Percentiles rank a stretch among this genome's conserved stretches.
Evolutionary conservation across 2,797 vertebrate species (phyloP).

Genomic region (Pangasius djambal): DNA sequence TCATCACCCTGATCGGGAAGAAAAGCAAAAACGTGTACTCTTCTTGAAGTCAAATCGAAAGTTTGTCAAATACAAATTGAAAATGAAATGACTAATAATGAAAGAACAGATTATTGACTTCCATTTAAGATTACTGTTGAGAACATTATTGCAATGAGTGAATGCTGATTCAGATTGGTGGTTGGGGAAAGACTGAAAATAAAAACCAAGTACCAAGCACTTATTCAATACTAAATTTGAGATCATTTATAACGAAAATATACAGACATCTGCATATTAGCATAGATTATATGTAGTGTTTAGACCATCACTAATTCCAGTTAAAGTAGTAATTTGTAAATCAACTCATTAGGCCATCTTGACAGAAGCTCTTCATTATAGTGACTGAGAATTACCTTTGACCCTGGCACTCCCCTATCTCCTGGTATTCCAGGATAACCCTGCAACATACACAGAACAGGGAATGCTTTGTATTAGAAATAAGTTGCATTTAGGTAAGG

Average conservation of each 20-base stretch:
- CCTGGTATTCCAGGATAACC: slow-evolving; percentile 71
- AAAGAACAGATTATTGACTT: not conserved
- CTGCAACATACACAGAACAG: slow-evolving; percentile 58
- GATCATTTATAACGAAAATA: not conserved
- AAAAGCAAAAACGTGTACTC: not conserved
- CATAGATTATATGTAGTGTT: not conserved
- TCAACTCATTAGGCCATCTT: not conserved
- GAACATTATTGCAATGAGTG: not conserved
- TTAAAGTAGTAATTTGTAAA: not conserved
- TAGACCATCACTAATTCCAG: not conserved
- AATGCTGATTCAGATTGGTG: not conserved
- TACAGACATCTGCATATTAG: not conserved
- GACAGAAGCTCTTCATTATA: not conserved
- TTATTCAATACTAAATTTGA: not conserved
- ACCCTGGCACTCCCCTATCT: slow-evolving; percentile 59
- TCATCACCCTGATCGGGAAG: slow-evolving; percentile 61
- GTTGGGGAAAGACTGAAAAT: not conserved
- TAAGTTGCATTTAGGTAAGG: not conserved
- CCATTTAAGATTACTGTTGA: not conserved
- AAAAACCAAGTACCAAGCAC: not conserved
- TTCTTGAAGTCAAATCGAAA: not conserved
- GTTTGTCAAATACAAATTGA: not conserved
- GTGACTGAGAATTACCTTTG: slow-evolving; percentile 60
- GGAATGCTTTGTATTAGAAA: not conserved
- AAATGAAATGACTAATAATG: not conserved